phyloP scores from a whole-genome alignment of 2,888 invertebrate species.

The Epinotia bilunana region DNA sequence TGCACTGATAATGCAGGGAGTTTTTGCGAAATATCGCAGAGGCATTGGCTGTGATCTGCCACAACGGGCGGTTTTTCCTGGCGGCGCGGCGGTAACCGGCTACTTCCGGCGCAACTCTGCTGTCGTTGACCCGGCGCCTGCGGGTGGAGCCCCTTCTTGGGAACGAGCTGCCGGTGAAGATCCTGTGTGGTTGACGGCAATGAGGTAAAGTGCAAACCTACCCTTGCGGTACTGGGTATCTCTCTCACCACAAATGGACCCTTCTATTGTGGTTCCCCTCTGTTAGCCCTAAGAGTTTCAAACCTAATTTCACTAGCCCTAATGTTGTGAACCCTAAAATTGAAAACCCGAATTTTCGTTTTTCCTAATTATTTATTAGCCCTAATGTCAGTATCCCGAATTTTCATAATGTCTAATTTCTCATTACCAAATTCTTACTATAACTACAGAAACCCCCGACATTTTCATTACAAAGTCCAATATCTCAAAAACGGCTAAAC shows the following conservation, averaged over 20 bases:
- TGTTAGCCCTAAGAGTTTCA: too few relatives aligned
- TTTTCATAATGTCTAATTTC: too few relatives aligned
- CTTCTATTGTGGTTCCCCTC: too few relatives aligned
- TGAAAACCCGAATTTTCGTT: too few relatives aligned
- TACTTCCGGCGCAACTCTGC: slow-evolving; percentile 30
- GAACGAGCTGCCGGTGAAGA: not conserved
- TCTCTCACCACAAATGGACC: not conserved
- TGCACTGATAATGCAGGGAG: slow-evolving; percentile 18
- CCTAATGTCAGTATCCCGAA: too few relatives aligned
- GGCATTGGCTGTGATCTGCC: slow-evolving; percentile 15
- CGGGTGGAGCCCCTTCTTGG: not conserved
- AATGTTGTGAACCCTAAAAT: too few relatives aligned
- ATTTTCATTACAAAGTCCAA: too few relatives aligned
- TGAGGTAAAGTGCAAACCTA: not conserved
- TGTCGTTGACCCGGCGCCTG: slow-evolving; percentile 9
- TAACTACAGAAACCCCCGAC: too few relatives aligned
- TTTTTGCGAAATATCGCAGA: slow-evolving; percentile 34
- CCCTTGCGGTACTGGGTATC: not conserved
- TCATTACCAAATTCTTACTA: too few relatives aligned
- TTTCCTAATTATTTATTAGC: too few relatives aligned
- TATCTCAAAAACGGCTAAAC: too few relatives aligned
- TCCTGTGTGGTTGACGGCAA: not conserved
- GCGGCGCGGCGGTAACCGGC: slow-evolving; percentile 18
- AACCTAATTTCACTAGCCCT: too few relatives aligned
- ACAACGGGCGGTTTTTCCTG: slow-evolving; percentile 38